phyloP scores from a whole-genome alignment of 1,140 invertebrate genomes.

The Solenopsis fugax region DNA sequence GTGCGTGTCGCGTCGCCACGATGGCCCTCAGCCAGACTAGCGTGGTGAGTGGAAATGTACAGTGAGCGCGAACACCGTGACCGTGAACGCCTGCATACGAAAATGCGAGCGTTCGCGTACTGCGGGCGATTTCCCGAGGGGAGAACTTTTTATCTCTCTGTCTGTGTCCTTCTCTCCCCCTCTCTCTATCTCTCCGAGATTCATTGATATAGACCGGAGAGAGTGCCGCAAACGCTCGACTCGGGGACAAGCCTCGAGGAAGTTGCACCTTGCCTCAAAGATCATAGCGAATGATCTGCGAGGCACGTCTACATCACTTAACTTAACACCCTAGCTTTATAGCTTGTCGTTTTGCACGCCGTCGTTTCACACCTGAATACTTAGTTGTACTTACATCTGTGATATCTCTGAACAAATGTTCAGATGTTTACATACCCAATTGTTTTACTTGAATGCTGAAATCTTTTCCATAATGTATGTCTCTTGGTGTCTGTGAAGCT shows the following conservation, averaged over 20 bases:
- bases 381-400: neutral
- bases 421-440: neutral
- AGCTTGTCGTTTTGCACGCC: neutral
- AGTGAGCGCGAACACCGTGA: conserved; percentile 26
- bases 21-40: conserved; percentile 87
- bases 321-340: neutral
- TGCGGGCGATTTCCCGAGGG: neutral
- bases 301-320: neutral
- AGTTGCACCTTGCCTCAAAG: neutral
- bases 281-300: conserved; percentile 33
- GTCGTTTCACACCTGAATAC: neutral
- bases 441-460: neutral
- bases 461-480: neutral
- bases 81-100: too few relatives aligned
- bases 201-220: neutral
- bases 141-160: neutral
- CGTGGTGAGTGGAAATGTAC: conserved; percentile 85
- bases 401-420: conserved; percentile 20
- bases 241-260: neutral
- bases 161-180: too few relatives aligned
- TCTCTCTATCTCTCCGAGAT: too few relatives aligned
- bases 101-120: too few relatives aligned
- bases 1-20: conserved; percentile 43
- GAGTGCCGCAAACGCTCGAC: neutral
- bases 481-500: neutral